These are phyloP conservation scores for Mythimna vitellina DNA, from an alignment of 2,888 invertebrate genomes.

Conservation along the genomic window DNA sequence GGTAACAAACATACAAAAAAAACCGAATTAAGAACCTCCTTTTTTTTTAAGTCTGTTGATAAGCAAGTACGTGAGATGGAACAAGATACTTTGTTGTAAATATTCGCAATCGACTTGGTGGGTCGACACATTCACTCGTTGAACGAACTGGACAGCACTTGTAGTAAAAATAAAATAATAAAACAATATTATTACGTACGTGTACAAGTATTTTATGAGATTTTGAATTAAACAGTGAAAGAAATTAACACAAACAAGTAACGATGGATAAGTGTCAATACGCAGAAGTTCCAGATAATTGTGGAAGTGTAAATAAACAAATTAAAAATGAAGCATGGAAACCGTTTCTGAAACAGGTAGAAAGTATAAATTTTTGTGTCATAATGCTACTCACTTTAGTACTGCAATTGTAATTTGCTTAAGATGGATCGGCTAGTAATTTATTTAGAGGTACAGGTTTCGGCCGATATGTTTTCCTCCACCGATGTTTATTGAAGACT, in stretches of 20 bases:
- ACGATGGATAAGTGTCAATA: conserved; percentile 36
- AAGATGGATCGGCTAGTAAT: too few relatives aligned
- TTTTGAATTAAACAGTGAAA: neutral
- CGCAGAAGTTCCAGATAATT: conserved; percentile 4
- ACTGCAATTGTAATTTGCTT: too few relatives aligned
- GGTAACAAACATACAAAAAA: too few relatives aligned
- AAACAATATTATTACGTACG: neutral
- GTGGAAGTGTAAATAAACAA: conserved; percentile 15
- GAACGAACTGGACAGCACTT: neutral
- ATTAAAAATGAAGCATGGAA: conserved; percentile 29
- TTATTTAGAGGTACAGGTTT: too few relatives aligned
- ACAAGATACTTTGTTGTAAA: neutral
- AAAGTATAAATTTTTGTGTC: neutral
- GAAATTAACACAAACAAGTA: neutral
- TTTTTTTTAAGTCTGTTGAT: too few relatives aligned
- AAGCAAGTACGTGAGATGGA: neutral
- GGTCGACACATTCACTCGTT: neutral
- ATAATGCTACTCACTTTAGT: neutral
- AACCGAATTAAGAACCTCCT: too few relatives aligned
- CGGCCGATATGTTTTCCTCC: too few relatives aligned
- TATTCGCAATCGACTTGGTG: neutral
- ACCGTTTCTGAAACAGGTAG: conserved; percentile 48
- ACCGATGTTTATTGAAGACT: too few relatives aligned
- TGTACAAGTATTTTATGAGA: too few relatives aligned
- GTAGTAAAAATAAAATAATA: neutral